phyloP scores from a whole-genome alignment of 2,797 vertebrate species.

The Fundulus diaphanus region DNA sequence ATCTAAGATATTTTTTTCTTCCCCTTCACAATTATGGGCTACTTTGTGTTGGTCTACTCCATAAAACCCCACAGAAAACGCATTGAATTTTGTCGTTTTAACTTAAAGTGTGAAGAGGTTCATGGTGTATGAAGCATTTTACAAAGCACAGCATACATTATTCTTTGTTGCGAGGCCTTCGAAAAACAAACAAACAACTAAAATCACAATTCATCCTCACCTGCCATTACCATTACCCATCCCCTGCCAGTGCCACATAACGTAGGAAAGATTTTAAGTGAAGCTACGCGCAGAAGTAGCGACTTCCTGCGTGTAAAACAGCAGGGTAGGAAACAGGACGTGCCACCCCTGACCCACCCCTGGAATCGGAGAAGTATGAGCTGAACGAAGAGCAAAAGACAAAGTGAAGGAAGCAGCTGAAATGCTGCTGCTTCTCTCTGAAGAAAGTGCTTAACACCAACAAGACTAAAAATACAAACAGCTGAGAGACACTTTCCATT shows the following conservation, averaged over 20 bases:
- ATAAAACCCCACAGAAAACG: neutral
- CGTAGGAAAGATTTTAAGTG: slow-evolving; percentile 34
- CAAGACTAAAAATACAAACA: slow-evolving; percentile 75
- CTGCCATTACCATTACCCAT: neutral
- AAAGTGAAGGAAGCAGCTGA: slow-evolving; percentile 67
- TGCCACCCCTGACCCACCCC: slow-evolving; percentile 74
- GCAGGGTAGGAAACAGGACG: slow-evolving; percentile 77
- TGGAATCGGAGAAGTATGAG: slow-evolving; percentile 57
- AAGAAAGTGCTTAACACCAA: slow-evolving; percentile 57
- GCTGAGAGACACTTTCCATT: slow-evolving; percentile 45
- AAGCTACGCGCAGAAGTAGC: slow-evolving; percentile 62
- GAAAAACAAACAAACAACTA: too few relatives aligned
- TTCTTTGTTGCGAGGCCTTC: too few relatives aligned
- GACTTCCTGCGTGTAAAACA: slow-evolving; percentile 72
- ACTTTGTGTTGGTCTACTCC: neutral
- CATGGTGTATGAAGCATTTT: neutral
- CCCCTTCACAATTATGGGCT: neutral
- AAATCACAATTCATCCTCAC: neutral
- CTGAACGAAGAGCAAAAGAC: slow-evolving; percentile 48
- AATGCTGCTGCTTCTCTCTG: slow-evolving; percentile 55
- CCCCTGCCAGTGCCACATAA: neutral
- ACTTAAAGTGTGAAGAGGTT: neutral
- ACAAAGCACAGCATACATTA: neutral
- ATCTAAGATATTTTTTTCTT: too few relatives aligned
- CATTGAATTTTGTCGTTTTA: neutral